These are phyloP conservation scores for Pelvicachromis taeniatus DNA, from an alignment of 2,113 vertebrate species.

Conservation along the genomic window DNA sequence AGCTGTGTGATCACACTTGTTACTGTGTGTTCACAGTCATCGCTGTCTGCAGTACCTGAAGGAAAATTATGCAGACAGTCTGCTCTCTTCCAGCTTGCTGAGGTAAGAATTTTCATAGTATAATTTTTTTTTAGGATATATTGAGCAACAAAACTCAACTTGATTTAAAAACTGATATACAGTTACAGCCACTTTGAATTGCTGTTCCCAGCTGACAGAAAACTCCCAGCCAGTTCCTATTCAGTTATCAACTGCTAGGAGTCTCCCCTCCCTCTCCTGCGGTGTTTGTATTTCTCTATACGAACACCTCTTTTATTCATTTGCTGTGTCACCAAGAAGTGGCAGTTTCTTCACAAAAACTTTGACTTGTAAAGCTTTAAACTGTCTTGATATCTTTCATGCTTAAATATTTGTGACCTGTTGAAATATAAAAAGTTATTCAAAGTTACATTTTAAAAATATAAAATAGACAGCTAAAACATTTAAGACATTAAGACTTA, in stretches of 20 bases:
- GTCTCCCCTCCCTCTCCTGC: not conserved
- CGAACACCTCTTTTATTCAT: not conserved
- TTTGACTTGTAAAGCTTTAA: not conserved
- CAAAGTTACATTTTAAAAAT: not conserved
- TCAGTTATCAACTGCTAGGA: not conserved
- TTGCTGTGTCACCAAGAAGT: not conserved
- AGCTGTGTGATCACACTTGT: not conserved
- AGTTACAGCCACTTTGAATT: not conserved
- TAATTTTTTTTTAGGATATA: not conserved
- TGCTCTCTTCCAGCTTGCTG: conserved; percentile 85
- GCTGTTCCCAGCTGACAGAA: not conserved
- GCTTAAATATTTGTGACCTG: not conserved
- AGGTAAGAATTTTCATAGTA: conserved; percentile 68
- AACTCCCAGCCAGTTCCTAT: not conserved
- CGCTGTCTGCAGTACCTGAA: conserved; percentile 71
- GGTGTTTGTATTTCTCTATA: not conserved
- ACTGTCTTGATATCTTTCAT: not conserved
- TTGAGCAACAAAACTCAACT: not conserved
- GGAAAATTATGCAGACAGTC: conserved; percentile 82
- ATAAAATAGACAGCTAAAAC: not conserved
- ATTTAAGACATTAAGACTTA: not conserved
- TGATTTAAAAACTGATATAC: not conserved
- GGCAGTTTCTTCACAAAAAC: not conserved
- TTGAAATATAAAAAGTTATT: not conserved
- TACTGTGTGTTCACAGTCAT: conserved; percentile 65